Evolutionary conservation across 2,113 vertebrate genomes (phyloP).

Genomic region (Heterocephalus glaber): DNA sequence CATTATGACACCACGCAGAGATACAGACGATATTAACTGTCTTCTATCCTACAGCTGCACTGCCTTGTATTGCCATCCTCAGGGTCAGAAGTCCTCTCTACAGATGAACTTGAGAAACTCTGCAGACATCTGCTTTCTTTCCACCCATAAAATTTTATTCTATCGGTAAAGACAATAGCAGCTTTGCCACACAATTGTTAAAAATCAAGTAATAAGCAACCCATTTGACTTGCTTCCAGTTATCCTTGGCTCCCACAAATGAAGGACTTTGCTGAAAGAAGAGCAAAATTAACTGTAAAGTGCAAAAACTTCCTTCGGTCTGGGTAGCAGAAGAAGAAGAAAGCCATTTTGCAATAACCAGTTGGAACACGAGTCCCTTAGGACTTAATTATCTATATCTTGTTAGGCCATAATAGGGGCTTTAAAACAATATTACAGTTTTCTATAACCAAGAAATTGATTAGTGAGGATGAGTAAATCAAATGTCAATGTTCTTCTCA

Average conservation of each 20-base stretch:
- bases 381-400: slow-evolving; percentile 83
- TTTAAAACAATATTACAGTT: slow-evolving; percentile 77
- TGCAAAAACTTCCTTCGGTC: slow-evolving; percentile 1
- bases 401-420: slow-evolving; percentile 75
- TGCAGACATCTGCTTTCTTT: neutral
- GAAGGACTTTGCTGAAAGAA: neutral
- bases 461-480: slow-evolving; percentile 77
- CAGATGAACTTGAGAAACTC: neutral
- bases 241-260: neutral
- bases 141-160: neutral
- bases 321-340: slow-evolving; percentile 39
- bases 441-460: slow-evolving; percentile 73
- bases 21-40: neutral
- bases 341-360: slow-evolving; percentile 17
- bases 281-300: neutral
- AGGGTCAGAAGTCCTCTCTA: neutral
- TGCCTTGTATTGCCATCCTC: neutral
- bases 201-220: neutral
- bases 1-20: neutral
- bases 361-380: slow-evolving; percentile 75
- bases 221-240: neutral
- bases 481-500: slow-evolving; percentile 30
- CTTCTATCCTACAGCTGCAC: neutral
- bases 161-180: neutral
- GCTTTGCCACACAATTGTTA: neutral